phyloP scores from a whole-genome alignment of 2,797 vertebrate species.

The Phrynocephalus vlangalii region DNA sequence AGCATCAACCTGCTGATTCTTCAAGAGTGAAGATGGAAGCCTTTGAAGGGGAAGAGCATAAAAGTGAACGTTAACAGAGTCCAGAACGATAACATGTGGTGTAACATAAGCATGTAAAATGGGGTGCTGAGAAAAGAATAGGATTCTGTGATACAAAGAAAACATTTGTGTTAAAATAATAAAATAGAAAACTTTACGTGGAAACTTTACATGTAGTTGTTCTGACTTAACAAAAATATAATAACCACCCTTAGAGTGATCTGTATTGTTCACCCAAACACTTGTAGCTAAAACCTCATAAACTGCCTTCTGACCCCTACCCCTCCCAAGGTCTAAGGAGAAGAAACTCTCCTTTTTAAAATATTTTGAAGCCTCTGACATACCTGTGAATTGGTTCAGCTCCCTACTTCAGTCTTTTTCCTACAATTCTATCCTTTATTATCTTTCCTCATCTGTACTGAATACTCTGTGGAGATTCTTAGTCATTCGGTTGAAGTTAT shows the following conservation, averaged over 20 bases:
- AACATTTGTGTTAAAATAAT: not conserved
- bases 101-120: not conserved
- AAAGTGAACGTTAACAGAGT: not conserved
- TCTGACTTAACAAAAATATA: conserved; percentile 4
- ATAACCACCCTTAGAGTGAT: not conserved
- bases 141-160: not conserved
- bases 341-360: not conserved
- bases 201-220: not conserved
- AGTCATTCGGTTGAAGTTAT: too few relatives aligned
- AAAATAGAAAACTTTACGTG: not conserved
- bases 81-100: not conserved
- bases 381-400: not conserved
- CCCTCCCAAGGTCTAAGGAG: not conserved
- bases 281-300: not conserved
- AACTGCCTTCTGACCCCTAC: not conserved
- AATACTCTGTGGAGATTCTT: too few relatives aligned
- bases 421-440: not conserved
- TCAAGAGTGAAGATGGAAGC: not conserved
- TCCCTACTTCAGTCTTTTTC: conserved; percentile 3
- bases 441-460: conserved; percentile 3
- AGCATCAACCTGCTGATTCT: not conserved
- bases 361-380: not conserved
- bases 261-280: not conserved
- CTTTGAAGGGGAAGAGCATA: not conserved
- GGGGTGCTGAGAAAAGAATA: not conserved